Evolutionary conservation across 2,797 vertebrate species (phyloP), one percentile per base, ranked within the genome.

Genomic region (Iguana delicatissima): DNA sequence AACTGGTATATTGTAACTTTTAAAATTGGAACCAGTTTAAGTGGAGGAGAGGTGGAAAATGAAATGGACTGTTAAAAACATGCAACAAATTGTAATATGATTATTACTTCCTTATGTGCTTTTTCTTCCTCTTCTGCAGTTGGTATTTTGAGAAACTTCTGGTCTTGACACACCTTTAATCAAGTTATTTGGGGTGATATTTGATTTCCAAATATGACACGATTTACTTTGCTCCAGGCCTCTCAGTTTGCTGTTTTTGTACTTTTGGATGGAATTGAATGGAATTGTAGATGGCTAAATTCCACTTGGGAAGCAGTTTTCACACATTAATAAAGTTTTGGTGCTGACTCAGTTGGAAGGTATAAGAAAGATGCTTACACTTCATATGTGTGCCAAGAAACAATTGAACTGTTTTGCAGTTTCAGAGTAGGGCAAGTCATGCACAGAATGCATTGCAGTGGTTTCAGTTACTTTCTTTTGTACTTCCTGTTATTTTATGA

Each of bases 251-350:
- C 42, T 42, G 2, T 62, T 42, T 67, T 76, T 6, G n/a, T n/a
- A 24, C 57, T 50, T 77, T 89, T 67, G 57, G 52, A 62, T 84
- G 72, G 46, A 74, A 46, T 89, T 67, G 57, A 24, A 59, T 83
- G 80, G 62, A 38, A 50, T 35, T 76, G 26, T 74, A 62, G 7
- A 86, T 42, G 42, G 85, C 29, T 57, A 26, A 79, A 1, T 0
- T 0, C 14, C 57, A 42, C 59, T 59, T 55, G 14, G 50, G 42
- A 87, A 88, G 73, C 57, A 59, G 13, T 76, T 55, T 62, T 59
- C 80, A 50, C 1, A 8, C 42, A 82, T 38, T 42, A 87, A n/a
- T 62, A 38, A n/a, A 55, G 18, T 67, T 38, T 38, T 64, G 52
- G 22, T 67, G 50, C 62, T 84, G 55, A 67, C 22, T 86, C 55